phyloP scores from a whole-genome alignment of 2,113 vertebrate species.

The Melanocharis versteri region DNA sequence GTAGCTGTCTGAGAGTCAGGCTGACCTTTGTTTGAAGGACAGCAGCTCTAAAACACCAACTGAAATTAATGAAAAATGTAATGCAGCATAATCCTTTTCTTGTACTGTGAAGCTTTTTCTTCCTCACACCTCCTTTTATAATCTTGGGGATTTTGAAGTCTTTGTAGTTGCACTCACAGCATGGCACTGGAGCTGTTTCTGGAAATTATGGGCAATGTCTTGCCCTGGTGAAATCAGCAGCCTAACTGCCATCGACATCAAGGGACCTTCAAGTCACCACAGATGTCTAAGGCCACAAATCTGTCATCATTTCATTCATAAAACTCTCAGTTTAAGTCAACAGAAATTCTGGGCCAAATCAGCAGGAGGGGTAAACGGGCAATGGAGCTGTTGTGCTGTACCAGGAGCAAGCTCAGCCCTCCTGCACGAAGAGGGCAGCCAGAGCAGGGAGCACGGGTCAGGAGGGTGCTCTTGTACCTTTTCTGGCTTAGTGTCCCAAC shows the following conservation, averaged over 20 bases:
- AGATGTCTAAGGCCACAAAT: not conserved
- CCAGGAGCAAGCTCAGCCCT: not conserved
- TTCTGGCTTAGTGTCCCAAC: slow-evolving; percentile 97
- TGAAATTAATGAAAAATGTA: not conserved
- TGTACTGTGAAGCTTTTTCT: not conserved
- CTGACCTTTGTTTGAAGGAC: not conserved
- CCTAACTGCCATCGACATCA: not conserved
- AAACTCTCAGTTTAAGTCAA: not conserved
- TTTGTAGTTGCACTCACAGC: not conserved
- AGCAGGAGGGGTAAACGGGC: not conserved
- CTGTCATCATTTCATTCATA: not conserved
- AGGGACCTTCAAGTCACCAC: not conserved
- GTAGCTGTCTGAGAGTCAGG: not conserved
- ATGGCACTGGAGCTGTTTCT: not conserved
- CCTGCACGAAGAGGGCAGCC: not conserved
- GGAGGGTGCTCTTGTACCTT: slow-evolving; percentile 75
- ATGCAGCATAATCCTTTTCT: not conserved
- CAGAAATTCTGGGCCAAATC: not conserved
- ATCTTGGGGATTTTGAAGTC: not conserved
- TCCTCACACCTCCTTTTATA: not conserved
- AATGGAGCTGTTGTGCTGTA: not conserved
- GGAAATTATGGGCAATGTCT: not conserved
- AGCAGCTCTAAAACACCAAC: not conserved
- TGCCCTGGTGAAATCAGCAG: not conserved
- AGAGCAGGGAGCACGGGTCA: not conserved